A percentile compares a stretch with the other conserved stretches of the same genome.
phyloP scores from a whole-genome alignment of 2,113 vertebrate species.

The Gymnorhina tibicen region DNA sequence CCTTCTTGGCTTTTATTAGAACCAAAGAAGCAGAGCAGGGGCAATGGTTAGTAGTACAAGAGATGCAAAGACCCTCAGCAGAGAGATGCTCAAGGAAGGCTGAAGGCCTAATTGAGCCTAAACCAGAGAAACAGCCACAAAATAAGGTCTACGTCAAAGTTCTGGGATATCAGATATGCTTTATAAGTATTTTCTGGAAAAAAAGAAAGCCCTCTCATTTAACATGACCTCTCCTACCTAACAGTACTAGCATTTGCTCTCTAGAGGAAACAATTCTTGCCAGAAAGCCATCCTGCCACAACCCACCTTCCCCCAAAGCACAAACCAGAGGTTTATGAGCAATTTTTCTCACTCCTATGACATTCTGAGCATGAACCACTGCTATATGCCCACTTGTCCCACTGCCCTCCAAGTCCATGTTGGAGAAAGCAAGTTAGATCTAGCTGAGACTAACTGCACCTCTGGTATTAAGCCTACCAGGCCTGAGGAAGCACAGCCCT shows the following conservation, averaged over 20 bases:
- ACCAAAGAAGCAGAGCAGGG: background rate
- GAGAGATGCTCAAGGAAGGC: background rate
- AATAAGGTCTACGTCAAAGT: background rate
- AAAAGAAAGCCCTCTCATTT: background rate
- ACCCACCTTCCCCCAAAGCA: background rate
- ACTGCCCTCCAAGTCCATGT: background rate
- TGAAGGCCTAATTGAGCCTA: background rate
- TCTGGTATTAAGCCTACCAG: background rate
- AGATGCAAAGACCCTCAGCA: background rate
- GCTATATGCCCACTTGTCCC: background rate
- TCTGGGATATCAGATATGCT: background rate
- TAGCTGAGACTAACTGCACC: background rate
- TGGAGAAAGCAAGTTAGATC: accelerated
- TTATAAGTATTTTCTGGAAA: background rate
- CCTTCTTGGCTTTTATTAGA: background rate
- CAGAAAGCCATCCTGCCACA: background rate
- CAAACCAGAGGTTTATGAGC: background rate
- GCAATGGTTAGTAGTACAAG: background rate
- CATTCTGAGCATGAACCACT: background rate
- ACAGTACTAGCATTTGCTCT: background rate
- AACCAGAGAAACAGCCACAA: background rate
- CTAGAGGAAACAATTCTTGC: background rate
- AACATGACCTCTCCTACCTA: background rate
- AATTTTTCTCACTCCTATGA: background rate
- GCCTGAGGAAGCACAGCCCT: background rate